A percentile compares a stretch with the other conserved stretches of the same genome.
phyloP scores from a whole-genome alignment of 2,888 invertebrate genomes.

The Leptarthrus brevirostris region DNA sequence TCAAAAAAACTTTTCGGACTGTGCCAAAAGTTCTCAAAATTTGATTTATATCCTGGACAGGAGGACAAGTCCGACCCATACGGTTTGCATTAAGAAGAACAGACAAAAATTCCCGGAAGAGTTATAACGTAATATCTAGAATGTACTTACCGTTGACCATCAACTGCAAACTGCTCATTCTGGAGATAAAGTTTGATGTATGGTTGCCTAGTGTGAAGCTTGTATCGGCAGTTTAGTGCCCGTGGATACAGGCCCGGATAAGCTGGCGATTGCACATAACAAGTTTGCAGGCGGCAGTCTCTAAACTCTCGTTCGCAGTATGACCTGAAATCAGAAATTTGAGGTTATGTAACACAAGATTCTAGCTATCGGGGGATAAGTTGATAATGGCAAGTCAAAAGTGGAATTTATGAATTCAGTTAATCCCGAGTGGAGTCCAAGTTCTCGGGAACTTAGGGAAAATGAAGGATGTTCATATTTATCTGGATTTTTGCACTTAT shows the following conservation, averaged over 20 bases:
- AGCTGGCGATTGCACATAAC: slow-evolving; percentile 93
- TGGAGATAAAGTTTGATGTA: slow-evolving; percentile 92
- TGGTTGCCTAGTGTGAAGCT: slow-evolving; percentile 86
- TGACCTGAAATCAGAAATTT: slow-evolving; percentile 70
- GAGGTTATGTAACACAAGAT: neutral
- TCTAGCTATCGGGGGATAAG: neutral
- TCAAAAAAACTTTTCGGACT: slow-evolving; percentile 18
- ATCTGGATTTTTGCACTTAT: neutral
- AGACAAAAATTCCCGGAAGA: neutral
- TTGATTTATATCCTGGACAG: slow-evolving; percentile 34
- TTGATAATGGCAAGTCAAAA: slow-evolving; percentile 36
- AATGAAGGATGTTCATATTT: neutral
- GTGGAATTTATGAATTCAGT: slow-evolving; percentile 37
- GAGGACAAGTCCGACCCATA: slow-evolving; percentile 31
- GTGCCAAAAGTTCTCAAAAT: slow-evolving; percentile 44
- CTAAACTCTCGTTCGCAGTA: slow-evolving; percentile 90
- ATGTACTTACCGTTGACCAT: slow-evolving; percentile 76
- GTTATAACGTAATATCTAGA: slow-evolving; percentile 30
- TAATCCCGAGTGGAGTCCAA: neutral
- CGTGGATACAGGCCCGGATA: slow-evolving; percentile 93
- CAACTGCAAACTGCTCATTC: slow-evolving; percentile 93
- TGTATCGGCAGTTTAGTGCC: slow-evolving; percentile 90
- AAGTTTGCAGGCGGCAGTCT: slow-evolving; percentile 89
- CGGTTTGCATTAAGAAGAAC: slow-evolving; percentile 19
- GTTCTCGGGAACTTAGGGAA: neutral